phyloP scores from a whole-genome alignment of 1,140 invertebrate species.

The Drosophila azteca region DNA sequence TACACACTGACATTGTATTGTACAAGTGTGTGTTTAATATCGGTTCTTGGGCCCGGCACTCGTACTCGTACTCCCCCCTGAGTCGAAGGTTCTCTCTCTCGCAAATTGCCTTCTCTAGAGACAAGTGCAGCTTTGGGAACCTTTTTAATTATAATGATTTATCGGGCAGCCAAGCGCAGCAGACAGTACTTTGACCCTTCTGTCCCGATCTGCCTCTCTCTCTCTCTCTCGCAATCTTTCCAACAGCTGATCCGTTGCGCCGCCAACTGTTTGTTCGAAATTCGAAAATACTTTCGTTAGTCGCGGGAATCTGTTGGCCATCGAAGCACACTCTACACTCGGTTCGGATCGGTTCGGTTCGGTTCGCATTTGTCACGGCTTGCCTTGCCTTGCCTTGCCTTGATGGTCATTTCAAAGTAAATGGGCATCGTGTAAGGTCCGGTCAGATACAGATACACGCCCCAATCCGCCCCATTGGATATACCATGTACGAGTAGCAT shows the following conservation, averaged over 20 bases:
- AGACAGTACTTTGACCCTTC: conserved; percentile 51
- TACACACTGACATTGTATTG: conserved; percentile 4
- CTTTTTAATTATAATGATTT: conserved; percentile 39
- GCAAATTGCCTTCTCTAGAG: conserved; percentile 6
- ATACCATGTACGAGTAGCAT: background rate
- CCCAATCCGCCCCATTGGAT: background rate
- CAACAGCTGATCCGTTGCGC: conserved; percentile 27
- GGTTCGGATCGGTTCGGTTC: background rate
- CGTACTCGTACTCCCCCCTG: no score
- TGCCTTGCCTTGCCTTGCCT: conserved; percentile 3
- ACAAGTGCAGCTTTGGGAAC: conserved; percentile 40
- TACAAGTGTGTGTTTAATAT: conserved; percentile 2
- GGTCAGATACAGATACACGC: background rate
- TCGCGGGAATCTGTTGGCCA: conserved; percentile 28
- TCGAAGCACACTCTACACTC: conserved; percentile 16
- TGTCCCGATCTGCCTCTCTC: background rate
- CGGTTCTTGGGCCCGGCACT: background rate
- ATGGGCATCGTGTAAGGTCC: conserved; percentile 25
- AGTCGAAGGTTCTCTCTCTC: conserved; percentile 9
- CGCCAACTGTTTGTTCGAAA: conserved; percentile 25
- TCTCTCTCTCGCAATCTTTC: background rate
- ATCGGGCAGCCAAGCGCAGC: conserved; percentile 35
- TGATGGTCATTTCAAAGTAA: conserved; percentile 44
- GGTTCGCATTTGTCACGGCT: conserved; percentile 23
- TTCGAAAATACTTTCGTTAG: conserved; percentile 55